Evolutionary conservation across 1,140 invertebrate species (phyloP), one percentile per base, ranked within the genome.

Genomic region (Coenobita brevimanus): DNA sequence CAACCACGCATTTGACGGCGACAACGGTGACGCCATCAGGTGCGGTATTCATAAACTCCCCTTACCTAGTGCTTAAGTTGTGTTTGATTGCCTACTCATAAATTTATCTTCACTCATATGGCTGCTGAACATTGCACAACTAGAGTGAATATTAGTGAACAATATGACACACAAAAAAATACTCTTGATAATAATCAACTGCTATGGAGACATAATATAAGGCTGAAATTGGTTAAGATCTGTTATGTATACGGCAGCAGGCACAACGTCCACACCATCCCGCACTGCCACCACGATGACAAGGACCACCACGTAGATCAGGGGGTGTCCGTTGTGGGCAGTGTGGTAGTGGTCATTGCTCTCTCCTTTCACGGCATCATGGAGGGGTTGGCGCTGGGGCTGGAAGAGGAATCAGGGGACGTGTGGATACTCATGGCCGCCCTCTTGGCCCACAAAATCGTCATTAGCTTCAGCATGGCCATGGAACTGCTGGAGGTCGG

Each of bases 401-500:
- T 91, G 46, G 38, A 94, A 89, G 82, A 60, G 13, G 78, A 89
- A 24, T n/a, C 83, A 0, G 38, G 79, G 15, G 91, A 92, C 78
- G 90, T 93, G 15, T 91, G 91, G 85, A 90, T 91, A 17, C 89
- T 94, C 13, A 92, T 93, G 27, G 78, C 92, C 8, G 93, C 95
- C 0, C 79, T 83, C 27, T 80, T 46, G 24, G 41, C 82, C 10
- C 95, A 95, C 90, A 95, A 95, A 91, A 91, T 94, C 36, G 93
- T 95, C 30, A 94, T 95, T 36, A 94, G 94, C 3, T 93, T 94
- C 89, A 94, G 93, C 89, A 93, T 94, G 38, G 93, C 93, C n/a
- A 91, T 94, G 15, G 93, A 94, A 90, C 91, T 94, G 60, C 91
- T 93, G 3, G 91, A 92, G 15, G 91, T 91, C 0, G 89, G 91